Evolutionary conservation across 2,888 invertebrate genomes (phyloP).

Genomic region (Archips crataeganus): DNA sequence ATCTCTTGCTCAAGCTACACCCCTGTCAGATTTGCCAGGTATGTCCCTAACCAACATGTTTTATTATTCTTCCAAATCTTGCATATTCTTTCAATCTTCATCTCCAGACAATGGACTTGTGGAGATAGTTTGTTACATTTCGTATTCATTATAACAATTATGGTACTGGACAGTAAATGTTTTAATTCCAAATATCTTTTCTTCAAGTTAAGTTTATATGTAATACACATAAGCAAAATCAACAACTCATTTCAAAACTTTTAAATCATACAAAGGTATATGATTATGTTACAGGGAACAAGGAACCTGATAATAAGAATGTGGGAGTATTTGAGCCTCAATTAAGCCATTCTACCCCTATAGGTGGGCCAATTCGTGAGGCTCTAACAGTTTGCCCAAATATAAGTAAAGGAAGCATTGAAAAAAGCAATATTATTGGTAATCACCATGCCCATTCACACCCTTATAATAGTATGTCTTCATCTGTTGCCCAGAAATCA

Average conservation of each 20-base stretch:
- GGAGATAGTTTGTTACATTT: too few relatives aligned
- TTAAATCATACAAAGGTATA: background rate
- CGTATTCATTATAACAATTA: too few relatives aligned
- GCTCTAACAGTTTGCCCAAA: background rate
- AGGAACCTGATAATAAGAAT: constrained; percentile 54
- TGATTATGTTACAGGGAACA: constrained; percentile 56
- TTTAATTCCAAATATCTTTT: too few relatives aligned
- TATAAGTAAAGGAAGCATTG: constrained; percentile 11
- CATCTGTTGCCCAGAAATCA: constrained; percentile 1
- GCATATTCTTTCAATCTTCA: too few relatives aligned
- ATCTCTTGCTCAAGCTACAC: constrained; percentile 71
- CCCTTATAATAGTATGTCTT: background rate
- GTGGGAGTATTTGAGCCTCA: constrained; percentile 54
- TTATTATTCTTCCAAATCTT: too few relatives aligned
- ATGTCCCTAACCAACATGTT: constrained; percentile 31
- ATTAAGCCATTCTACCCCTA: constrained; percentile 43
- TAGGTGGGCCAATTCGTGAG: constrained; percentile 44
- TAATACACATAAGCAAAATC: too few relatives aligned
- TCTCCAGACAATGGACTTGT: too few relatives aligned
- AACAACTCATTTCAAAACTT: too few relatives aligned
- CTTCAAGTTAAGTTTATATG: too few relatives aligned
- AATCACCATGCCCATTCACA: constrained; percentile 21
- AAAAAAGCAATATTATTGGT: constrained; percentile 30
- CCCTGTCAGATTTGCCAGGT: constrained; percentile 78
- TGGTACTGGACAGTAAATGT: too few relatives aligned